phyloP scores from a whole-genome alignment of 2,113 vertebrate species.

The Clupea harengus region DNA sequence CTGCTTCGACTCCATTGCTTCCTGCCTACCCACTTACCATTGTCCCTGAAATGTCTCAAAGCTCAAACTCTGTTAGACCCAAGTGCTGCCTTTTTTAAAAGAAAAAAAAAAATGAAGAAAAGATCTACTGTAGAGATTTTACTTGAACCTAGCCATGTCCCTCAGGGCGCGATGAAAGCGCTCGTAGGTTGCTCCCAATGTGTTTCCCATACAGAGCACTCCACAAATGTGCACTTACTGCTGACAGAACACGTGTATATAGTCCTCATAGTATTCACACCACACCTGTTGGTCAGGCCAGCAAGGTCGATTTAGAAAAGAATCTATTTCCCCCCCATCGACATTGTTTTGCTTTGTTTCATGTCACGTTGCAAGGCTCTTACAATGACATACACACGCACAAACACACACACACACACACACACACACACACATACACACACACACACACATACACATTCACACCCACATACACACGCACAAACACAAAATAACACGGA shows the following conservation, averaged over 20 bases:
- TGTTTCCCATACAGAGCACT: conserved; percentile 26
- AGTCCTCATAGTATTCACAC: not conserved
- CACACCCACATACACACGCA: not conserved
- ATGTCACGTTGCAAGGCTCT: not conserved
- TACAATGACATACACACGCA: not conserved
- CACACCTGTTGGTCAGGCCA: not conserved
- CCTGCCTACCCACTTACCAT: conserved; percentile 34
- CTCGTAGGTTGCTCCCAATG: conserved; percentile 14
- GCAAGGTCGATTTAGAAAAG: not conserved
- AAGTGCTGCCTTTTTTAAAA: conserved; percentile 42
- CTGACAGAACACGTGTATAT: conserved; percentile 18
- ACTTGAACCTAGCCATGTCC: conserved; percentile 27
- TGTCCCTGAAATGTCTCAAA: conserved; percentile 9
- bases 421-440: too few species aligned
- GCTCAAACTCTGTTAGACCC: conserved; percentile 42
- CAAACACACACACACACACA: too few species aligned
- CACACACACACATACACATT: too few species aligned
- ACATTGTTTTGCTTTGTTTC: conserved; percentile 4
- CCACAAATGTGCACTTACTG: conserved; percentile 41
- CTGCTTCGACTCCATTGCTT: conserved; percentile 36
- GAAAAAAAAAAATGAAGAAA: not conserved
- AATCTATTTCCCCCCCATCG: not conserved
- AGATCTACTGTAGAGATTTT: conserved; percentile 41
- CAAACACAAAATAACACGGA: not conserved
- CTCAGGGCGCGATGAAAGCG: conserved; percentile 29